A percentile compares a stretch with the other conserved stretches of the same genome.
Evolutionary conservation across 2,797 vertebrate genomes (phyloP).

Genomic region (Enteromius treurensis): DNA sequence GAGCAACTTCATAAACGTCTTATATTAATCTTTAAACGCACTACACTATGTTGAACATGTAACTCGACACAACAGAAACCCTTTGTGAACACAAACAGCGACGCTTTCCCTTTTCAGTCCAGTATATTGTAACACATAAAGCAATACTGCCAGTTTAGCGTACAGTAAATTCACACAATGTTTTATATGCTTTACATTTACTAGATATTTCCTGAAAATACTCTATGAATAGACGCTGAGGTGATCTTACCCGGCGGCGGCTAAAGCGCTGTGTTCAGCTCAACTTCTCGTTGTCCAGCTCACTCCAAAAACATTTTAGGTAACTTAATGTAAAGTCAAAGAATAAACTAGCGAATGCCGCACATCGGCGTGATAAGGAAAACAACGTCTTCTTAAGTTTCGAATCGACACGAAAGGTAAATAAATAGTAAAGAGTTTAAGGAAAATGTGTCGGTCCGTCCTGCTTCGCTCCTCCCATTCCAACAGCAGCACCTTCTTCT

Average conservation of each 20-base stretch:
- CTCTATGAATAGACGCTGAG: background rate
- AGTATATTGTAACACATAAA: background rate
- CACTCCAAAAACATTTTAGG: slow-evolving; percentile 32
- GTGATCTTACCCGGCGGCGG: slow-evolving; percentile 49
- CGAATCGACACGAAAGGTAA: background rate
- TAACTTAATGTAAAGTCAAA: background rate
- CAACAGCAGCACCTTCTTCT: slow-evolving; percentile 34
- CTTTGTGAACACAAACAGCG: slow-evolving; percentile 24
- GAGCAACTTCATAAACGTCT: background rate
- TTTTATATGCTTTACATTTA: background rate
- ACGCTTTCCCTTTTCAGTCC: background rate
- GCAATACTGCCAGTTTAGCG: background rate
- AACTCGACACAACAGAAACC: slow-evolving; percentile 15
- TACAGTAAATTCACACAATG: background rate
- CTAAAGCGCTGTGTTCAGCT: slow-evolving; percentile 43
- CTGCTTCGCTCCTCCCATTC: slow-evolving; percentile 57
- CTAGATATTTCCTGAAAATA: background rate
- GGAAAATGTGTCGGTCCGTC: slow-evolving; percentile 37
- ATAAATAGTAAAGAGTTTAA: slow-evolving; percentile 42
- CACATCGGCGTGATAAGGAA: background rate
- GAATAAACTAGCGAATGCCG: background rate
- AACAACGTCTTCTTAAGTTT: background rate
- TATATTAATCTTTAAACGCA: background rate
- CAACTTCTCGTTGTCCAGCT: slow-evolving; percentile 40
- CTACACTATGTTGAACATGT: background rate